Conservation (phyloP, 1,140 invertebrate species). For the Drosophila melanica region DNA sequence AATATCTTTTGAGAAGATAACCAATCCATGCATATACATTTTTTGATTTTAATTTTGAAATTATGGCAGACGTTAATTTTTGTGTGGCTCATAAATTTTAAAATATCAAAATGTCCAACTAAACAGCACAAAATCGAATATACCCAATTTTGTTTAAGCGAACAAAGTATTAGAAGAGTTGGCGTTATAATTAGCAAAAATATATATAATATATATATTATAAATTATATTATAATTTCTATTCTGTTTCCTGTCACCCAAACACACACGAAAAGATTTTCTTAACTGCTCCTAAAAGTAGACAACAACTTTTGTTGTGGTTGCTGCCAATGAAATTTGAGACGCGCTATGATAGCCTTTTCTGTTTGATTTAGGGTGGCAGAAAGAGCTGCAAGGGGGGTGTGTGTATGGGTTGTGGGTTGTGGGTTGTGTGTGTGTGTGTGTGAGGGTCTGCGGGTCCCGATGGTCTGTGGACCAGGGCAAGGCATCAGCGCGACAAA, state of each 20-base stretch:
- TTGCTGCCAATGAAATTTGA: conserved; percentile 64
- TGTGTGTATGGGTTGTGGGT: no score
- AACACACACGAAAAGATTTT: conserved; percentile 11
- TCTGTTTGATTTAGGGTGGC: conserved; percentile 22
- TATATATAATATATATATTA: background rate
- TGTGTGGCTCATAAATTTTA: no score
- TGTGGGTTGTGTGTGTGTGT: background rate
- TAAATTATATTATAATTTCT: conserved; percentile 22
- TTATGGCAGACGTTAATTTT: no score
- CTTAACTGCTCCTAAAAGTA: conserved; percentile 19
- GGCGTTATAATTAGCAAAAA: conserved; percentile 70
- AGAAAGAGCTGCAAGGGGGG: background rate
- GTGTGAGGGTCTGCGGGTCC: background rate
- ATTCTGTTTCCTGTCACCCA: conserved; percentile 9
- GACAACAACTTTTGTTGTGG: conserved; percentile 34
- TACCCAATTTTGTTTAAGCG: background rate
- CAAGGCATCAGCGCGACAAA: conserved; percentile 60
- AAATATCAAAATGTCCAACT: no score
- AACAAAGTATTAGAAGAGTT: conserved; percentile 36
- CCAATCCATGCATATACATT: background rate
- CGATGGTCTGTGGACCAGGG: background rate
- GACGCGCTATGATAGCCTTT: conserved; percentile 49
- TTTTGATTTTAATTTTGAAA: no score
- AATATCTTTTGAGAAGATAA: background rate
- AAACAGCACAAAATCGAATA: background rate